phyloP scores from a whole-genome alignment of 2,797 vertebrate species.

The Syngnathus acus region DNA sequence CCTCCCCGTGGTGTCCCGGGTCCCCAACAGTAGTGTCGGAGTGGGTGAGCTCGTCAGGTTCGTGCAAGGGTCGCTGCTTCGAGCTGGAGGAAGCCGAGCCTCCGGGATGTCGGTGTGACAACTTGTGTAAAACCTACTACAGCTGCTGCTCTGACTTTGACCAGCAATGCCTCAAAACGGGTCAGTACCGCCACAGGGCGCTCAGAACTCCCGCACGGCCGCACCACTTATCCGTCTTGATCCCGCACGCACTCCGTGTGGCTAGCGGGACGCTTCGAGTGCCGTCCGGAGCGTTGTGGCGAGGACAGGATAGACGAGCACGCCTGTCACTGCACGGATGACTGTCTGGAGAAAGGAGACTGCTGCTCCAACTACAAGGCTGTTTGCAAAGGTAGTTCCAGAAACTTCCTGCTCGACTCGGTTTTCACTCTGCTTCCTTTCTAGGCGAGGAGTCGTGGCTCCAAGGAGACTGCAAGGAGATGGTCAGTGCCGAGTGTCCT shows the following conservation, averaged over 20 bases:
- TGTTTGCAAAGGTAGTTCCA: slow-evolving; percentile 77
- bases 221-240: background rate
- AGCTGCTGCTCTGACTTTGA: slow-evolving; percentile 96
- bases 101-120: slow-evolving; percentile 92
- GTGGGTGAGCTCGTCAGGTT: slow-evolving; percentile 82
- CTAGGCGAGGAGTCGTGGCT: slow-evolving; percentile 84
- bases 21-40: slow-evolving; percentile 45
- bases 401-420: background rate
- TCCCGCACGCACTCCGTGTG: background rate
- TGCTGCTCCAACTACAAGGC: slow-evolving; percentile 95
- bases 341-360: slow-evolving; percentile 85
- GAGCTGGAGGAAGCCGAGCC: slow-evolving; percentile 85
- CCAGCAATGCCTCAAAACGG: slow-evolving; percentile 89
- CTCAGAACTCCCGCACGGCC: background rate
- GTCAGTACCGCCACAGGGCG: slow-evolving; percentile 45
- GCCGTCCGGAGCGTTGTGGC: slow-evolving; percentile 82
- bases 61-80: slow-evolving; percentile 91
- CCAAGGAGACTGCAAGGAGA: slow-evolving; percentile 88
- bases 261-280: slow-evolving; percentile 87
- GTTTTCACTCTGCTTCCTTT: too few relatives aligned
- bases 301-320: slow-evolving; percentile 80
- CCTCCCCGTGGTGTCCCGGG: background rate
- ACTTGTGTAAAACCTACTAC: slow-evolving; percentile 94
- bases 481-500: slow-evolving; percentile 82
- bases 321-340: slow-evolving; percentile 92